Evolutionary conservation across 2,797 vertebrate genomes (phyloP), one percentile per base, ranked within the genome.

Genomic region (Nyctibius grandis): DNA sequence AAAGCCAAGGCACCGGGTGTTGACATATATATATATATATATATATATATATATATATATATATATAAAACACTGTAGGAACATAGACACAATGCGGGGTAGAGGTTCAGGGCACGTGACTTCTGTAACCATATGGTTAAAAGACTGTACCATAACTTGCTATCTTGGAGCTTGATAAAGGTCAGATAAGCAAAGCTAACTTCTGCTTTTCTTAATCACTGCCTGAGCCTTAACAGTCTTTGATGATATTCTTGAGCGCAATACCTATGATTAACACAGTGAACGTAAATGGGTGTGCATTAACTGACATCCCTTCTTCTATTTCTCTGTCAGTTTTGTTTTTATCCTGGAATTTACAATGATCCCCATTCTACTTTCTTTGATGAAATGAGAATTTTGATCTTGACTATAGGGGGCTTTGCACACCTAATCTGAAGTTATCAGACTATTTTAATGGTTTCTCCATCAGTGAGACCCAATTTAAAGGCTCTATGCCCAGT

Each of bases 51-150:
- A 6, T 6, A 76, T 16, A 50, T n/a, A 21, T 15, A 3, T 14
- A 14, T 26, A 5, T 7, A 6, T 6, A 76, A 16, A 50, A 50
- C 8, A 25, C 14, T 13, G 2, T 31, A 53, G 23, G 11, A 70
- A 45, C 3, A 34, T 4, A 65, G 26, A 21, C 7, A 48, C 2
- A 3, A 18, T 3, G 3, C 28, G 44, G 2, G 9, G 4, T 5
- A 57, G 38, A 21, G 6, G 12, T 40, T 57, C 31, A 44, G 15
- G 7, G 0, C 1, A 28, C 11, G 22, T 34, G 13, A 19, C 9
- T 57, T 79, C 29, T 28, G 14, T n/a, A 75, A 34, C 2, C 6
- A 15, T 34, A 9, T 42, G 19, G 34, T 61, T 54, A 54, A 47
- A 89, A 54, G 15, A 76, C 20, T 47, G 5, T 59, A 36, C 11